Conservation (phyloP, 2,888 invertebrate genomes). For the Ormyrus nitidulus region DNA sequence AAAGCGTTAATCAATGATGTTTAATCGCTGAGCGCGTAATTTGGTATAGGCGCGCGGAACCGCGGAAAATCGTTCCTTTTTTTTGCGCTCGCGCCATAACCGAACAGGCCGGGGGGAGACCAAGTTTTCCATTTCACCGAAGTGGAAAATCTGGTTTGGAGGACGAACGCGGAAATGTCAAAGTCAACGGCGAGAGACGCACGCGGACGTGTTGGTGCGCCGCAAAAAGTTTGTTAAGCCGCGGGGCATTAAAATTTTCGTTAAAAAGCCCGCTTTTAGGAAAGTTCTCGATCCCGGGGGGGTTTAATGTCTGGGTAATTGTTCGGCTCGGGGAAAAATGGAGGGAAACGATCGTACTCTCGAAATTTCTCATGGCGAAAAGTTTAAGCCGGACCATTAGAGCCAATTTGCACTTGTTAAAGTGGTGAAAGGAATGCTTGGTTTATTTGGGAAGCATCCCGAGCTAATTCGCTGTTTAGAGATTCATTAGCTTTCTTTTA, state of each 20-base stretch:
- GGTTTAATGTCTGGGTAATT: no score
- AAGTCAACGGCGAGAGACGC: background rate
- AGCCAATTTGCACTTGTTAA: constrained; percentile 17
- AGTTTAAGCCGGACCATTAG: background rate
- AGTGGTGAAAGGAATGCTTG: no score
- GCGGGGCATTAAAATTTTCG: no score
- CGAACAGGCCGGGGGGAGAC: background rate
- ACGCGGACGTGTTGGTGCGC: no score
- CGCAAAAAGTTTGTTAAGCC: background rate
- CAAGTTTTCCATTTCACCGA: constrained; percentile 42
- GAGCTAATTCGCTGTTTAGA: no score
- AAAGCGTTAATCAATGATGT: constrained; percentile 8
- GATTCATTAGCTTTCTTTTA: no score
- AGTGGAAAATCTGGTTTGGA: constrained; percentile 37
- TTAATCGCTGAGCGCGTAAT: constrained; percentile 10
- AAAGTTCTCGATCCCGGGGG: no score
- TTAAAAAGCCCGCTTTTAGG: no score
- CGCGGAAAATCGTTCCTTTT: constrained; percentile 26
- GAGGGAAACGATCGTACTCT: background rate
- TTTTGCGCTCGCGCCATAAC: constrained; percentile 2
- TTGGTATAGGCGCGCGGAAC: constrained; percentile 10
- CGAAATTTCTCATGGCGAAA: constrained; percentile 35
- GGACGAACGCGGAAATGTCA: constrained; percentile 17
- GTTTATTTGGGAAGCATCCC: no score
- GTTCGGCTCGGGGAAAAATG: no score